Base-by-base conservation (phyloP, 2,797 vertebrate genomes). In the Enteromius paludinosus region DNA sequence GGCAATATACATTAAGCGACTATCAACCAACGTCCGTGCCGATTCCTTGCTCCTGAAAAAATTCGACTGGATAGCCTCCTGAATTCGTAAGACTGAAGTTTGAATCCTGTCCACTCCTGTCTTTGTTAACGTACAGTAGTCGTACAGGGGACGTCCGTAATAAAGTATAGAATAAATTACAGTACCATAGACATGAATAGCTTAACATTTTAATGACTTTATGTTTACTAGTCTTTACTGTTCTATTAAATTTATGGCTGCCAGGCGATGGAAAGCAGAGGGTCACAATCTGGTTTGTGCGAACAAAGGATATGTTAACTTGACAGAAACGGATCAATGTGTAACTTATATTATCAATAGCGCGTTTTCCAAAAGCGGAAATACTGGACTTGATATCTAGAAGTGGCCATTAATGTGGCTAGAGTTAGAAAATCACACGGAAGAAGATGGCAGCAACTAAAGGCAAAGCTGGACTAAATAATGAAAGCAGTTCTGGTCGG, bases 381-480 rank as follows among this genome's bases (percentile, higher is more conserved):
- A 59, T 45, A 61, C 75, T 18, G 15, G 23, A 78, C 71, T 61
- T 61, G 66, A 30, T 76, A 59, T 61, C 25, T 69, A 28, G 28
- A 62, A 69, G 5, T 52, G 18, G 33, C 10, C 17, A 15, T 52
- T 52, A 41, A 52, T 66, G 54, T 81, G n/a, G 56, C 43, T 54
- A 59, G 25, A 68, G 49, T 66, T 41, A 20, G 7, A 20, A 81
- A 82, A 25, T 14, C 45, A 41, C 25, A 72, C 72, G 30, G 76
- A 35, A 73, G 71, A 88, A 82, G 25, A 95, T 95, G 94, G 94
- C 95, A 83, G 90, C 94, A 54, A 90, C 91, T 41, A 94, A 91
- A 89, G 90, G 87, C 5, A 94, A 93, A 80, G 74, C 86, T 10
- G 92, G 88, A 49, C 70, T 86, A 45, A 88, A 85, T 89, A 87